Conservation (phyloP, 2,113 vertebrate species). For the Hylia prasina region DNA sequence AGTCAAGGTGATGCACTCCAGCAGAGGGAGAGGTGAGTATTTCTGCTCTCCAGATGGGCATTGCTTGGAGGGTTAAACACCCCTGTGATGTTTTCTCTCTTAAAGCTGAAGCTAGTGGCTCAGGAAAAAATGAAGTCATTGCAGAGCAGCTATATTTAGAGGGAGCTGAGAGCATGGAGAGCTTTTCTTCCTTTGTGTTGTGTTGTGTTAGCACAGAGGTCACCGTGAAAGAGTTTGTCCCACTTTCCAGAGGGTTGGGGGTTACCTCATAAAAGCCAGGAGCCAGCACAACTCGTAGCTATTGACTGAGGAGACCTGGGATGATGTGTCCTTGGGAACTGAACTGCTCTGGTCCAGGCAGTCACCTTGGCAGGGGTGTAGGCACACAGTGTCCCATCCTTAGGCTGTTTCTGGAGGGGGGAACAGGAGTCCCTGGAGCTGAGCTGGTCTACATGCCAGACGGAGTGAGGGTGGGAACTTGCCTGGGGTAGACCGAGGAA, state of each 20-base stretch:
- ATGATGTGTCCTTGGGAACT: not conserved
- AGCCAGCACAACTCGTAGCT: not conserved
- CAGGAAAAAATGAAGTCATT: slow-evolving; percentile 31
- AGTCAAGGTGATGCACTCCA: not conserved
- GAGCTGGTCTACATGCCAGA: not conserved
- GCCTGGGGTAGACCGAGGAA: not conserved
- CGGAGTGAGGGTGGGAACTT: fast-evolving
- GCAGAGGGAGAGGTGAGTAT: not conserved
- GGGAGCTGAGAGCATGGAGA: not conserved
- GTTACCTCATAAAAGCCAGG: not conserved
- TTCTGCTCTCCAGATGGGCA: not conserved
- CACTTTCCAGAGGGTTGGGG: not conserved
- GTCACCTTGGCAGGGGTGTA: not conserved
- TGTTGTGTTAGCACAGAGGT: not conserved
- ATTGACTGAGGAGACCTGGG: not conserved
- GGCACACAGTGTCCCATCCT: not conserved
- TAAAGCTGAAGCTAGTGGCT: not conserved
- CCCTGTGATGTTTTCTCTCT: not conserved
- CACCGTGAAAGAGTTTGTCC: not conserved
- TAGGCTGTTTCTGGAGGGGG: not conserved
- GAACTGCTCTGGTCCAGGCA: not conserved
- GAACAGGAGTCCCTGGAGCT: not conserved
- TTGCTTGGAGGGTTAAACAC: not conserved
- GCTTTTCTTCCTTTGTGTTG: slow-evolving; percentile 30
- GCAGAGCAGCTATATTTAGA: slow-evolving; percentile 17